These are phyloP conservation scores for Podargus strigoides DNA, from an alignment of 2,797 vertebrate genomes.

Conservation along the genomic window DNA sequence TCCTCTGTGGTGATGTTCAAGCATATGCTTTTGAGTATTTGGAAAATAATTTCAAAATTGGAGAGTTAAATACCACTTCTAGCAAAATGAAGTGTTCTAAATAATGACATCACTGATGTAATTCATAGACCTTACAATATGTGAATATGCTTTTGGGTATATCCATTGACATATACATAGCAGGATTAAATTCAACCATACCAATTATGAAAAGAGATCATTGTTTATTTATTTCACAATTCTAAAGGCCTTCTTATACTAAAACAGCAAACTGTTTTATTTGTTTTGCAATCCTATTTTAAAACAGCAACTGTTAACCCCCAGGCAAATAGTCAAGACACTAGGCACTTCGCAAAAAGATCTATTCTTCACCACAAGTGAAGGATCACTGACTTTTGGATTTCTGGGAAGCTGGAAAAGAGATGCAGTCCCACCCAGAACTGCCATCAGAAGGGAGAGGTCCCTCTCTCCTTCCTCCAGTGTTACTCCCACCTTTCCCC, in stretches of 20 bases:
- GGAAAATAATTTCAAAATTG: background rate
- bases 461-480: background rate
- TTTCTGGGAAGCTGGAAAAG: background rate
- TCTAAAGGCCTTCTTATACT: background rate
- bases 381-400: background rate
- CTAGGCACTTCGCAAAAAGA: background rate
- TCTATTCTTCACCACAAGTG: background rate
- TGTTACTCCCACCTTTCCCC: background rate
- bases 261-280: background rate
- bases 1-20: background rate
- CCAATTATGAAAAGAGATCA: rapidly evolving
- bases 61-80: background rate
- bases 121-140: background rate
- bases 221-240: background rate
- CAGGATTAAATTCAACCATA: background rate
- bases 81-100: background rate
- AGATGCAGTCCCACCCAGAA: background rate
- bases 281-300: background rate
- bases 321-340: background rate
- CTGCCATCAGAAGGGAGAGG: background rate
- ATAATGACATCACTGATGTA: background rate
- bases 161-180: background rate
- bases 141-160: background rate
- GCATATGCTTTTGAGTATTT: background rate
- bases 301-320: background rate